Evolutionary conservation across 2,888 invertebrate genomes (phyloP).

Genomic region (Drosophila leonis): DNA sequence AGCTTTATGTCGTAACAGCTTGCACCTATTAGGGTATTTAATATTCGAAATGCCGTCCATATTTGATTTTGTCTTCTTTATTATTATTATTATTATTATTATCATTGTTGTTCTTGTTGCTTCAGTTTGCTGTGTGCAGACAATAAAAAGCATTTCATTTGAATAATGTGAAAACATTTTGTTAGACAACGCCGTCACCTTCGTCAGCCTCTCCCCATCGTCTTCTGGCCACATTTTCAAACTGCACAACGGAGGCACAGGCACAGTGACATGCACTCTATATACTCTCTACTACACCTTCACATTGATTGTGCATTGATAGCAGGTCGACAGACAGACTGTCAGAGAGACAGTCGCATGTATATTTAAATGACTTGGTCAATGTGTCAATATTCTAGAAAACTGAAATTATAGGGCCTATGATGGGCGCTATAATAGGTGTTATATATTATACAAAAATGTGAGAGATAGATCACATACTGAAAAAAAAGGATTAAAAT

Average conservation of each 20-base stretch:
- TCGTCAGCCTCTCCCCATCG: constrained; percentile 7
- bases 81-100: constrained; percentile 27
- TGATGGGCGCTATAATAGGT: neutral
- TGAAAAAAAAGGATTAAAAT: too few species aligned
- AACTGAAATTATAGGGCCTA: constrained; percentile 8
- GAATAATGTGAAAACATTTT: constrained; percentile 77
- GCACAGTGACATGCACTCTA: constrained; percentile 7
- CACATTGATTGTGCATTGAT: constrained; percentile 63
- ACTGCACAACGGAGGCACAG: constrained; percentile 2
- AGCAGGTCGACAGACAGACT: constrained; percentile 11
- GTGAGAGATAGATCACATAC: neutral
- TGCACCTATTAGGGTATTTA: neutral
- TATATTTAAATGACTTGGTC: constrained; percentile 28
- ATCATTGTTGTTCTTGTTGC: constrained; percentile 7
- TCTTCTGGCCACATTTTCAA: constrained; percentile 15
- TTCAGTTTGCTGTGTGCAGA: constrained; percentile 46
- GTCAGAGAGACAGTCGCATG: constrained; percentile 13
- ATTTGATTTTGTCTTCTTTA: constrained; percentile 17
- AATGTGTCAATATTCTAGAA: constrained; percentile 42
- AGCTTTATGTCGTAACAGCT: neutral
- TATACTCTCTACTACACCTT: constrained; percentile 2
- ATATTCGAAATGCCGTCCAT: neutral
- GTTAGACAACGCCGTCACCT: constrained; percentile 46
- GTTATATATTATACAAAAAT: neutral
- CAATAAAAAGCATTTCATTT: constrained; percentile 75